These are phyloP conservation scores for Zapus hudsonius DNA, from an alignment of 2,113 vertebrate species.

Conservation along the genomic window DNA sequence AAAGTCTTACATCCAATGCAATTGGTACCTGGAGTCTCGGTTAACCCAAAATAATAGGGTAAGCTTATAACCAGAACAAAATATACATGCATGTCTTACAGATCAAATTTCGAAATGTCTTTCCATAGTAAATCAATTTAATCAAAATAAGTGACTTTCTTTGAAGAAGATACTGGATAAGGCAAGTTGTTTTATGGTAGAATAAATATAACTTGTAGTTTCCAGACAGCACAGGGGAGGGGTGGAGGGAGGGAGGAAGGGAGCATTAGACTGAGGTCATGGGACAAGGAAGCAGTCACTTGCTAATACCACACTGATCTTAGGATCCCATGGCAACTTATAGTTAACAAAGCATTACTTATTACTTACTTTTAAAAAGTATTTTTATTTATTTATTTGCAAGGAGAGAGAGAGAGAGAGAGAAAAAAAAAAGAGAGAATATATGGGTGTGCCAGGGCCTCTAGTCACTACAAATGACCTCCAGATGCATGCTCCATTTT, in stretches of 20 bases:
- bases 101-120: not conserved
- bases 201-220: not conserved
- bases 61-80: conserved; percentile 8
- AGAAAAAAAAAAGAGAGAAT: too few species aligned
- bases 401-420: too few species aligned
- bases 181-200: not conserved
- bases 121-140: not conserved
- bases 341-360: not conserved
- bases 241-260: not conserved
- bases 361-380: too few species aligned
- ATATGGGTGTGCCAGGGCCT: too few species aligned
- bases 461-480: too few species aligned
- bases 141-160: not conserved
- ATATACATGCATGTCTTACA: not conserved
- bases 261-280: not conserved
- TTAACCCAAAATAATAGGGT: conserved; percentile 9
- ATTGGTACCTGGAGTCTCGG: not conserved
- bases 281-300: not conserved
- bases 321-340: not conserved
- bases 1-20: not conserved
- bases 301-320: not conserved
- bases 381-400: too few species aligned
- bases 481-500: too few species aligned
- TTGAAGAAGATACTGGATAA: conserved; percentile 31
- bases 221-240: not conserved